Evolutionary conservation across 1,140 invertebrate genomes (phyloP), one percentile per base, ranked within the genome.

Genomic region (Drosophila saltans): DNA sequence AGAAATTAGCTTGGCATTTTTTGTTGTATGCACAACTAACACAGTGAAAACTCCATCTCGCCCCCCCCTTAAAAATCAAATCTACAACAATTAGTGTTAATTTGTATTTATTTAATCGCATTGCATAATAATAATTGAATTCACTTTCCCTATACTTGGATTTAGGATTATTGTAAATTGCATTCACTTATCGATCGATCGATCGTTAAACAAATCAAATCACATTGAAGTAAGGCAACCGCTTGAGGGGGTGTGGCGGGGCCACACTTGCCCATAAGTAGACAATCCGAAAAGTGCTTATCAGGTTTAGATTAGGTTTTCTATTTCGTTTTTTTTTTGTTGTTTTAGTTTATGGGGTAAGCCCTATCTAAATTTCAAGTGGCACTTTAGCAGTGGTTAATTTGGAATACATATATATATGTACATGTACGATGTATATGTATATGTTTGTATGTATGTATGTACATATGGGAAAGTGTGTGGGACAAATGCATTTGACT

Each of bases 1-100:
- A 41, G 62, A 78, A 78, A 81, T 78, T 81, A 66, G 73, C 64
- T 74, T 56, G 40, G 56, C 74, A 74, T 75, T 80, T 80, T 36
- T 36, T 4, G 69, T 64, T 67, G 77, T 67, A 65, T 16, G n/a
- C 16, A 21, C 16, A 21, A 7, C 43, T n/a, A 16, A 43, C 6
- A 3, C 16, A 48, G 16, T 48, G 21, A 10, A 48, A 24, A 26
- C 45, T 26, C 8, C 45, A 3, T 1, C 8, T 24, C 5, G 16
- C 9, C 4, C 16, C 16, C 16, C 28, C 0, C 28, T 30, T 16
- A 16, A 30, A 30, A 30, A 2, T 30, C 2, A 30, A 30, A 30
- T 2, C 28, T 30, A 52, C 21, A 26, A 10, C 45, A 52, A 52
- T 52, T 52, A 52, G 45, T 24, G 0, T 52, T 52, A 52, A 52